phyloP scores from a whole-genome alignment of 2,113 vertebrate species.

The Tychaedon coryphoeus region DNA sequence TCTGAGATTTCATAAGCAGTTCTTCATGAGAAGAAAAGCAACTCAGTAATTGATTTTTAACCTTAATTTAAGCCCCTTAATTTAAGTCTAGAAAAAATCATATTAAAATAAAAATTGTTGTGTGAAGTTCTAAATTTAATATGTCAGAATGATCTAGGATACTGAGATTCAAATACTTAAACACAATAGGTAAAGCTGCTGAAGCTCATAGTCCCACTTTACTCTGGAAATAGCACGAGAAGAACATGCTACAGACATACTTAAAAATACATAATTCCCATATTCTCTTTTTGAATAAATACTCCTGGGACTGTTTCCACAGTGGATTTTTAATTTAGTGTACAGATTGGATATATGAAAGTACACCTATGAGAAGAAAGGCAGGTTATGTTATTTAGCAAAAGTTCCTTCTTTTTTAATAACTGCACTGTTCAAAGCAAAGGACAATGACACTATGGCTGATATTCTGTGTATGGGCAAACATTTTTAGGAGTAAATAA shows the following conservation, averaged over 20 bases:
- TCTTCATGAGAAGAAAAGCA: neutral
- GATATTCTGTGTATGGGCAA: constrained; percentile 63
- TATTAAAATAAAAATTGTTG: neutral
- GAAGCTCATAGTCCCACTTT: neutral
- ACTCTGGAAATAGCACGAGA: neutral
- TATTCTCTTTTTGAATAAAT: neutral
- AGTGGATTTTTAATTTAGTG: neutral
- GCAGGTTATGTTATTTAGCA: neutral
- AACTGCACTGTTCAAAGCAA: neutral
- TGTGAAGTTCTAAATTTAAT: neutral
- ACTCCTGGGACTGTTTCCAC: neutral
- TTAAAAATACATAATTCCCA: neutral
- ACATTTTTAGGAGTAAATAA: constrained; percentile 78
- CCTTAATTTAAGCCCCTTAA: neutral
- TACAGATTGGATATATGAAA: neutral
- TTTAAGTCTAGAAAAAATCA: neutral
- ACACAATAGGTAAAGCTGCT: neutral
- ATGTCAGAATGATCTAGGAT: neutral
- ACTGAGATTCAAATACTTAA: neutral
- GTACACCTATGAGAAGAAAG: neutral
- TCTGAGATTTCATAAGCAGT: neutral
- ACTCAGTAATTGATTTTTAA: neutral
- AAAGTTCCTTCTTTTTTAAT: neutral
- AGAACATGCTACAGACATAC: neutral
- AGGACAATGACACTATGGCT: constrained; percentile 59